Evolutionary conservation across 2,888 invertebrate genomes (phyloP), one percentile per base, ranked within the genome.

Genomic region (Tanaodytes sp.): DNA sequence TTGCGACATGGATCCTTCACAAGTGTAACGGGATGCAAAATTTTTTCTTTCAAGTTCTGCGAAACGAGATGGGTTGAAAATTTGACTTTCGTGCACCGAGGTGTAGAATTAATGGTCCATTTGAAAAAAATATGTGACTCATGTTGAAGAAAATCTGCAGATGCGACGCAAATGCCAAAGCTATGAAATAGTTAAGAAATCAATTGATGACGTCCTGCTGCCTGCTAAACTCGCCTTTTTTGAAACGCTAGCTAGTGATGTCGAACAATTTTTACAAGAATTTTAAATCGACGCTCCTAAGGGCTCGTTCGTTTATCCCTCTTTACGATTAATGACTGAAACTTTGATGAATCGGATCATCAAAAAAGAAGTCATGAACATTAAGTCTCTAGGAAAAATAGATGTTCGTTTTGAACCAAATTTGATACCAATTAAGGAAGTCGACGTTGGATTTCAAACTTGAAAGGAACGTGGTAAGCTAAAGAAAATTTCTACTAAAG

Each of bases 61-160:
- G 31, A 33, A 18, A 31, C 42, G 1, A 12, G 39, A 46, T 77
- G 77, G 77, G 42, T 77, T 1, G 77, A 78, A 61, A 78, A 76
- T 12, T 9, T 49, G 1, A 8, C 19, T 14, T 48, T 59, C 3
- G 49, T 40, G 8, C 15, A 46, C 15, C 39, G 49, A 3, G 49
- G 33, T 30, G 16, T n/a, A 1, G 4, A 11, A n/a, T n/a, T 46
- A 12, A 4, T 58, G 30, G 8, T 14, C n/a, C 23, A 27, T 9
- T 11, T 55, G 2, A 31, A 42, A 15, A n/a, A 31, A 71, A 75
- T 76, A 76, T 54, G 58, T 37, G 6, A 16, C 20, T 15, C 58
- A 64, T 3, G 66, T 67, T 15, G 33, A 64, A 37, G 67, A 65
- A 55, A 71, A 70, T n/a, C 39, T 11, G 16, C 15, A 2, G 14